Evolutionary conservation across 2,797 vertebrate species (phyloP).

Genomic region (Cyprinella venusta): DNA sequence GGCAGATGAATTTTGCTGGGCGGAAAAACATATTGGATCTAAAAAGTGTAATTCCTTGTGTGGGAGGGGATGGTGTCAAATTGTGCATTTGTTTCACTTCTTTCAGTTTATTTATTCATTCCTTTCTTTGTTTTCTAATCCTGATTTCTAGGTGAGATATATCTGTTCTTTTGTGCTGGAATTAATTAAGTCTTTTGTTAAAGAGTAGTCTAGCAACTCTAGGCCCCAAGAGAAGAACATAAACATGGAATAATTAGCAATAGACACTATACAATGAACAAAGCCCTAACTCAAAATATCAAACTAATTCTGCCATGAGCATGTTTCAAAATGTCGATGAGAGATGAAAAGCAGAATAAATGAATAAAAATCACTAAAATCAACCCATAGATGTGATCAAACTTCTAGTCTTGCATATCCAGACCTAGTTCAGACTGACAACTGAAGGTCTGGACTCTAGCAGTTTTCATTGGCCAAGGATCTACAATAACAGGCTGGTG

Average conservation of each 20-base stretch:
- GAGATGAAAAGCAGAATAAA: background rate
- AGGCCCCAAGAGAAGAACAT: background rate
- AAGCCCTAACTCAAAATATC: background rate
- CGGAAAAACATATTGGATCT: conserved; percentile 69
- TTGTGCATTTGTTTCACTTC: conserved; percentile 14
- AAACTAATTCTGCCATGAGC: too few relatives aligned
- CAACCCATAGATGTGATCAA: too few relatives aligned
- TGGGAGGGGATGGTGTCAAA: conserved; percentile 39
- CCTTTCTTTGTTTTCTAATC: conserved; percentile 6
- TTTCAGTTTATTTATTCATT: conserved; percentile 14
- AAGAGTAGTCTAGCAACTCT: background rate
- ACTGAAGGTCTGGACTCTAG: too few relatives aligned
- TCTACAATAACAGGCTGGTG: too few relatives aligned
- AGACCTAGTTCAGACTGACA: too few relatives aligned
- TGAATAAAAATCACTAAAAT: background rate
- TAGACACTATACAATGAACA: background rate
- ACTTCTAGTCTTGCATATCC: too few relatives aligned
- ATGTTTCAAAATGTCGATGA: background rate
- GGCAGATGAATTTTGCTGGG: conserved; percentile 65
- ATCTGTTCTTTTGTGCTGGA: conserved; percentile 9
- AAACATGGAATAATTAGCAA: background rate
- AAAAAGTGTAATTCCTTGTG: conserved; percentile 70
- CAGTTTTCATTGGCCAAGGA: too few relatives aligned
- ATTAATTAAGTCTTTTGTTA: conserved; percentile 11
- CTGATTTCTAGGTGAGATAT: background rate